Conservation (phyloP, 2,888 invertebrate species). For the Ashinkailepas kermadecensis region DNA sequence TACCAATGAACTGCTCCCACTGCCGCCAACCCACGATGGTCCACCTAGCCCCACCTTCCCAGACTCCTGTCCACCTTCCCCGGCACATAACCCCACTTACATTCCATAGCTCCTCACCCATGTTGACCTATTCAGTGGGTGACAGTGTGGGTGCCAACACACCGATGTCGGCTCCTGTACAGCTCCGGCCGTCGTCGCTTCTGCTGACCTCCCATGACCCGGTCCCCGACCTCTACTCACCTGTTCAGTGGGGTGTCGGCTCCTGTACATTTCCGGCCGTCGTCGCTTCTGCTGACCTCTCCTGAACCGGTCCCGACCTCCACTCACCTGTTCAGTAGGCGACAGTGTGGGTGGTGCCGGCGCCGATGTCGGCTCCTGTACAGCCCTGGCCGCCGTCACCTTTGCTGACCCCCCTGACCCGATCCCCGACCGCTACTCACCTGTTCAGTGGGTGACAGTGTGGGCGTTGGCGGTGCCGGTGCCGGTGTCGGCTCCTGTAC, state of each 20-base stretch:
- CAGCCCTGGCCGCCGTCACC: conserved; percentile 17
- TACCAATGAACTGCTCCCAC: no score
- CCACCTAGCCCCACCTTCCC: no score
- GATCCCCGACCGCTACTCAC: conserved; percentile 43
- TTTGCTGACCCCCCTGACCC: conserved; percentile 37
- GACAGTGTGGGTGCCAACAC: no score
- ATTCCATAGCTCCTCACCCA: conserved; percentile 35
- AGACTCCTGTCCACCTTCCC: no score
- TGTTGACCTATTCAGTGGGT: conserved; percentile 41
- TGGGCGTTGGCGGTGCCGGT: conserved; percentile 24
- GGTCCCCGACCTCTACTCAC: conserved; percentile 43
- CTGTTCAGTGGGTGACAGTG: conserved; percentile 36
- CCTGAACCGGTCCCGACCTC: conserved; percentile 42
- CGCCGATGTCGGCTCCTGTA: conserved; percentile 15
- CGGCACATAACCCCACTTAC: no score
- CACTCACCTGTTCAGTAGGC: conserved; percentile 41
- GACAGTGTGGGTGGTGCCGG: conserved; percentile 39
- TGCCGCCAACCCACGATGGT: no score
- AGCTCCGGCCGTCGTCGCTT: conserved; percentile 21
- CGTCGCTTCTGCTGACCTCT: conserved; percentile 30
- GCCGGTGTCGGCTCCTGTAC: conserved; percentile 31
- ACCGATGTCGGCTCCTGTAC: conserved; percentile 15
- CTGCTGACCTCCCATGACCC: conserved; percentile 37
- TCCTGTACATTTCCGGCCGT: not conserved
- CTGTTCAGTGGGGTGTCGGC: conserved; percentile 36